Evolutionary conservation across 2,888 invertebrate species (phyloP).

Genomic region (Pyrgus malvae): DNA sequence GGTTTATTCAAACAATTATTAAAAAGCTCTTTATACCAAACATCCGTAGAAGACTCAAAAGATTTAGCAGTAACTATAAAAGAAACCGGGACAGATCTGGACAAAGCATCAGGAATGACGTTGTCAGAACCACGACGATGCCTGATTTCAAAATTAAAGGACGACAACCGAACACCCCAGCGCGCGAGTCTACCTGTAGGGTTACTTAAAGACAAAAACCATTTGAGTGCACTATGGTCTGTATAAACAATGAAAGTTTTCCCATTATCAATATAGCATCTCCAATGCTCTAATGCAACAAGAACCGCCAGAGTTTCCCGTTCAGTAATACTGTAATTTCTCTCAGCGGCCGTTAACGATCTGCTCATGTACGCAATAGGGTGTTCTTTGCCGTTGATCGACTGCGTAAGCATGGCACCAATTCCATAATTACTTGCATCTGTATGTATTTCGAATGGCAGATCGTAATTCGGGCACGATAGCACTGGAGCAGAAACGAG

Average conservation of each 20-base stretch:
- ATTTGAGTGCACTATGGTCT: conserved; percentile 1
- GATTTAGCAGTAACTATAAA: neutral
- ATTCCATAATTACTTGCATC: neutral
- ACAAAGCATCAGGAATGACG: neutral
- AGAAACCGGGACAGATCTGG: neutral
- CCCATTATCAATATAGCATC: neutral
- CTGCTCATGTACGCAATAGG: neutral
- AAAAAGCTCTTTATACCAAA: neutral
- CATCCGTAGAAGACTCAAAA: neutral
- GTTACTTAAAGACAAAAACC: neutral
- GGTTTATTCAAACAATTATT: neutral
- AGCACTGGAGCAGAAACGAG: conserved; percentile 2
- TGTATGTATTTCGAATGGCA: neutral
- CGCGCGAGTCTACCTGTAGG: neutral
- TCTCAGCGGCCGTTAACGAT: conserved; percentile 2
- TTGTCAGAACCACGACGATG: conserved; percentile 2
- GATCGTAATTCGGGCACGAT: neutral
- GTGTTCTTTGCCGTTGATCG: neutral
- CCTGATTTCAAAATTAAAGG: neutral
- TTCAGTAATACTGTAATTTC: neutral
- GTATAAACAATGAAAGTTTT: conserved; percentile 1
- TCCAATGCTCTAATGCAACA: neutral
- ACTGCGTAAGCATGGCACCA: conserved; percentile 6
- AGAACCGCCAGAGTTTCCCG: conserved; percentile 1
- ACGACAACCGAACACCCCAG: neutral